Evolutionary conservation across 2,113 vertebrate genomes (phyloP), one percentile per base, ranked within the genome.

Genomic region (Pseudolaguvia tuberculata): DNA sequence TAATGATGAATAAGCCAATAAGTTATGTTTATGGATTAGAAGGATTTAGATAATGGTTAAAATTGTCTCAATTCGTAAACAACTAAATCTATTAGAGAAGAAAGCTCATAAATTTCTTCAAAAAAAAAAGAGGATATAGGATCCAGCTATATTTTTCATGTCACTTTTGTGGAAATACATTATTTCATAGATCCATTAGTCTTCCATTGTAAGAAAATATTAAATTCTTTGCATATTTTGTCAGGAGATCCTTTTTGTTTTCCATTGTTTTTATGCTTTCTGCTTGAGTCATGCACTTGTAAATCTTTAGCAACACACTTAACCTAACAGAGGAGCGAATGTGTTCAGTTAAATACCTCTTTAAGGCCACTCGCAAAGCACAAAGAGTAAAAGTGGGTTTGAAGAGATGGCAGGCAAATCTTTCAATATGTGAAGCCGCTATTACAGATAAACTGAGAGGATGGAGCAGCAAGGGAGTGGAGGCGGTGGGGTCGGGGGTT

Each of bases 361-460:
- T 77, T 59, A 58, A 73, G 53, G n/a, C 52, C 52, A 31, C 45
- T 72, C 35, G 70, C 23, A 17, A 39, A 51, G 31, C 75, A 42
- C 51, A 66, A 59, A 12, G 57, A 35, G 53, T 25, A 53, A 65
- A 66, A 45, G 47, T 65, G 52, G 51, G 20, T 18, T 65, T 65
- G 42, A 75, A 66, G 65, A 74, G 78, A 62, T 61, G 58, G 70
- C 58, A 70, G 67, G n/a, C 58, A 42, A 48, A 25, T 25, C 70
- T 65, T 35, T 69, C 48, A 63, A 82, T 61, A 73, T 72, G 62
- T 65, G 47, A 76, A 51, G 75, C 75, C 10, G 74, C 69, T 68
- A 77, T 80, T 75, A 78, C 72, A 20, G 58, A 74, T 62, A 74
- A 70, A 73, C 68, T 45, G 31, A 15, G 51, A 31, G 55, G 48